Conservation (phyloP, 2,888 invertebrate genomes). For the Monochamus alternatus region DNA sequence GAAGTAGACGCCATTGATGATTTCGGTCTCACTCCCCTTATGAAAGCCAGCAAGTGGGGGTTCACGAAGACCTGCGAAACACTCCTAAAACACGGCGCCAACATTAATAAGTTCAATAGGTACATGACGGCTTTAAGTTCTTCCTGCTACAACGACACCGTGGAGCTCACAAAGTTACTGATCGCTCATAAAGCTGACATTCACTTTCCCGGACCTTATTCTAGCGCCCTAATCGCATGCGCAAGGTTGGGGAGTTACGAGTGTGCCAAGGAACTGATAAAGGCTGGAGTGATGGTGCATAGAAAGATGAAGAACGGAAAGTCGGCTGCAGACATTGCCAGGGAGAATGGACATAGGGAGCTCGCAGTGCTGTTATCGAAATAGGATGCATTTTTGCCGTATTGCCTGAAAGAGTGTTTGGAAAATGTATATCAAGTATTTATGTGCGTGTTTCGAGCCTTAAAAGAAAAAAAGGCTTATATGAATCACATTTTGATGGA, state of each 20-base stretch:
- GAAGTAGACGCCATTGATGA: conserved; percentile 29
- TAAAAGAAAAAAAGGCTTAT: too few relatives aligned
- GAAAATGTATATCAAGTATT: too few relatives aligned
- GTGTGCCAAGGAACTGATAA: conserved; percentile 21
- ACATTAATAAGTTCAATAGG: not conserved
- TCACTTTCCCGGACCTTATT: conserved; percentile 33
- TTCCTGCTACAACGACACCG: conserved; percentile 13
- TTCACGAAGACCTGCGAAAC: conserved; percentile 31
- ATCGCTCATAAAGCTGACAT: conserved; percentile 29
- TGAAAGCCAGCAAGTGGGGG: conserved; percentile 36
- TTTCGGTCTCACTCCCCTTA: conserved; percentile 31
- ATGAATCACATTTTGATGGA: too few relatives aligned
- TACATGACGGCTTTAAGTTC: conserved; percentile 9
- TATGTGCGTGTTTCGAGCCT: too few relatives aligned
- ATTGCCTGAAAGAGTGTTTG: too few relatives aligned
- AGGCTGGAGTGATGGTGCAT: conserved; percentile 20
- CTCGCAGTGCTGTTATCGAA: too few relatives aligned
- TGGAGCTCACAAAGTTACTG: conserved; percentile 18
- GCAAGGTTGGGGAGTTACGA: conserved; percentile 22
- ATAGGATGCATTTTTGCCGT: too few relatives aligned
- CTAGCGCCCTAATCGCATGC: conserved; percentile 26
- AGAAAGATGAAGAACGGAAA: conserved; percentile 16
- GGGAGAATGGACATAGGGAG: not conserved
- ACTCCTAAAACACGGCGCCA: conserved; percentile 29
- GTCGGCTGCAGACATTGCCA: conserved; percentile 21